Percentiles rank a stretch among this genome's conserved stretches.
Evolutionary conservation across 1,140 invertebrate species (phyloP).

Genomic region (Neodiprion lecontei): DNA sequence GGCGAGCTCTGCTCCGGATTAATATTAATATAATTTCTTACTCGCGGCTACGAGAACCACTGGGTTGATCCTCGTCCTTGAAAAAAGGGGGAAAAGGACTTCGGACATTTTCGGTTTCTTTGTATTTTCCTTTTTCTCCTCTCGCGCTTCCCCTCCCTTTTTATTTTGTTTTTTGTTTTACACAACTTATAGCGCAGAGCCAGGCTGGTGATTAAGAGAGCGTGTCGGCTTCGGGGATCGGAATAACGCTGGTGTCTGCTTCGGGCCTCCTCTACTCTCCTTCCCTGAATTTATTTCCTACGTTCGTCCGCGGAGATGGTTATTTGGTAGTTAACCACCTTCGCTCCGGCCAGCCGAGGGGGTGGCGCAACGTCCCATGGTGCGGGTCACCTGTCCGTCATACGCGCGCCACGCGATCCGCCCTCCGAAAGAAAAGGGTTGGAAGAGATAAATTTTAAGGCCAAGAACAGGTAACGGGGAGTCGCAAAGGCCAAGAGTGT

Average conservation of each 20-base stretch:
- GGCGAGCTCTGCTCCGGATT: conserved; percentile 42
- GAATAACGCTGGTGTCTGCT: background rate
- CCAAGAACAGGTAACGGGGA: too few relatives aligned
- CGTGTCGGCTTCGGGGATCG: conserved; percentile 8
- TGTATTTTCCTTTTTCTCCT: conserved; percentile 27
- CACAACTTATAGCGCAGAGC: conserved; percentile 29
- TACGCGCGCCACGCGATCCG: background rate
- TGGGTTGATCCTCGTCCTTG: conserved; percentile 12
- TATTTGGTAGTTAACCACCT: background rate
- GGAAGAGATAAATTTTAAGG: too few relatives aligned
- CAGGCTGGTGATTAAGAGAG: conserved; percentile 52
- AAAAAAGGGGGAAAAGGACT: conserved; percentile 2
- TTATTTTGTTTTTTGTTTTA: conserved; percentile 21
- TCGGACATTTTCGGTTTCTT: conserved; percentile 15
- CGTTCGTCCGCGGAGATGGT: background rate
- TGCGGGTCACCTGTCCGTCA: conserved; percentile 2
- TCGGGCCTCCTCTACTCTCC: background rate
- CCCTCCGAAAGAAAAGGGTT: too few relatives aligned
- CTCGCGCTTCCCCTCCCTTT: conserved; percentile 16
- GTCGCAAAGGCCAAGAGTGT: too few relatives aligned
- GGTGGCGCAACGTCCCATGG: background rate
- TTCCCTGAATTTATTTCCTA: background rate
- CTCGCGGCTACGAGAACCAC: conserved; percentile 43
- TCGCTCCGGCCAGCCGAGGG: background rate
- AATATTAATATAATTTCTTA: conserved; percentile 59